Evolutionary conservation across 2,113 vertebrate genomes (phyloP).

Genomic region (Symphodus melops): DNA sequence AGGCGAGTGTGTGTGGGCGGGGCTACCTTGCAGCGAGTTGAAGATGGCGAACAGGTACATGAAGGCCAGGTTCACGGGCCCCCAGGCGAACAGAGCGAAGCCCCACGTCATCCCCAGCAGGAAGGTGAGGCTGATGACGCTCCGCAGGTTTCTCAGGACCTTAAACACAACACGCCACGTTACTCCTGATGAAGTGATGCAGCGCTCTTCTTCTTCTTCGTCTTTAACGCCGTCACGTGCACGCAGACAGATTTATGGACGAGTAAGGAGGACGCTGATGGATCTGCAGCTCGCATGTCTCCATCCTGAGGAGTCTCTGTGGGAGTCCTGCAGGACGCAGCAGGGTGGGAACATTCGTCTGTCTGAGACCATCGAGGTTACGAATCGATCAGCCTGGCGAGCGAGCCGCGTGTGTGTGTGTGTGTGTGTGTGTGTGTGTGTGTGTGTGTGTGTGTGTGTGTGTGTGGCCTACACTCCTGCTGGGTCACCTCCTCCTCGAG

Average conservation of each 20-base stretch:
- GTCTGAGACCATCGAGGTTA: neutral
- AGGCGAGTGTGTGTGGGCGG: too few species aligned
- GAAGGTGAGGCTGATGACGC: slow-evolving; percentile 94
- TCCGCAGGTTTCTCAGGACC: slow-evolving; percentile 92
- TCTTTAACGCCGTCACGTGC: too few species aligned
- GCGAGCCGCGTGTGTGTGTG: too few species aligned
- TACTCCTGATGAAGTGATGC: too few species aligned
- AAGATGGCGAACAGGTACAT: slow-evolving; percentile 97
- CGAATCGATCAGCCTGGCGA: neutral
- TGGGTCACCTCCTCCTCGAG: too few species aligned
- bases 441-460: too few species aligned
- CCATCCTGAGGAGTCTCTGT: neutral
- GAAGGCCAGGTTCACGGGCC: slow-evolving; percentile 88
- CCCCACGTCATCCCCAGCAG: slow-evolving; percentile 98
- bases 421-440: too few species aligned
- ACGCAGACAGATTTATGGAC: too few species aligned
- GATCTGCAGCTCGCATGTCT: neutral
- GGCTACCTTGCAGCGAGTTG: slow-evolving; percentile 94
- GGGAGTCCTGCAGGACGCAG: neutral
- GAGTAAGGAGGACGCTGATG: too few species aligned
- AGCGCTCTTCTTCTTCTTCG: too few species aligned
- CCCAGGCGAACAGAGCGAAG: slow-evolving; percentile 97
- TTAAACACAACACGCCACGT: slow-evolving; percentile 13
- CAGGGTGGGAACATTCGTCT: neutral
- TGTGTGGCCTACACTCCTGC: too few species aligned